Conservation (phyloP, 2,888 invertebrate species). For the Cephus sareptanus region DNA sequence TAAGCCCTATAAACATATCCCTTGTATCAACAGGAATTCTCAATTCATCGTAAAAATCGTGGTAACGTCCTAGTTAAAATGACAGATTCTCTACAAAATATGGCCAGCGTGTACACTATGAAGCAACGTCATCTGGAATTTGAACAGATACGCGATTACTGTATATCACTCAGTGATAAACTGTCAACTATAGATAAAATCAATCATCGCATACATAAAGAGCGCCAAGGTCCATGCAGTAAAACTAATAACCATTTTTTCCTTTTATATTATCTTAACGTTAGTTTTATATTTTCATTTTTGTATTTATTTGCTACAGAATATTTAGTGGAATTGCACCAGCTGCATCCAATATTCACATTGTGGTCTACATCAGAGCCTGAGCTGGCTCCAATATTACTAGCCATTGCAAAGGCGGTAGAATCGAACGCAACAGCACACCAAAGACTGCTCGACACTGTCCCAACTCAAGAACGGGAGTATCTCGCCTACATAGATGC, state of each 20-base stretch:
- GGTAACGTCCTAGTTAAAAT: constrained; percentile 70
- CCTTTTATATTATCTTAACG: not conserved
- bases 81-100: constrained; percentile 71
- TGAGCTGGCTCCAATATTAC: constrained; percentile 66
- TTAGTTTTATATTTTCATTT: not conserved
- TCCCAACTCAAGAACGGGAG: constrained; percentile 69
- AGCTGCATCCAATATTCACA: constrained; percentile 72
- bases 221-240: constrained; percentile 67
- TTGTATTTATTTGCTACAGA: constrained; percentile 54
- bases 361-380: constrained; percentile 73
- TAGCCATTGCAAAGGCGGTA: constrained; percentile 67
- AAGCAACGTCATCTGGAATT: constrained; percentile 74
- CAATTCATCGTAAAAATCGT: constrained; percentile 72
- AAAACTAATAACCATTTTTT: not conserved
- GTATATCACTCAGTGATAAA: constrained; percentile 72
- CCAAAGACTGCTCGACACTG: constrained; percentile 65
- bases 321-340: constrained; percentile 69
- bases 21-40: constrained; percentile 69
- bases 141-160: constrained; percentile 73
- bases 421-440: constrained; percentile 68
- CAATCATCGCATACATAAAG: constrained; percentile 73
- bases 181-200: constrained; percentile 73
- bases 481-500: constrained; percentile 76
- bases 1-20: not conserved
- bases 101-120: constrained; percentile 68